phyloP scores from a whole-genome alignment of 2,888 invertebrate species.

The Megamerina dolium region DNA sequence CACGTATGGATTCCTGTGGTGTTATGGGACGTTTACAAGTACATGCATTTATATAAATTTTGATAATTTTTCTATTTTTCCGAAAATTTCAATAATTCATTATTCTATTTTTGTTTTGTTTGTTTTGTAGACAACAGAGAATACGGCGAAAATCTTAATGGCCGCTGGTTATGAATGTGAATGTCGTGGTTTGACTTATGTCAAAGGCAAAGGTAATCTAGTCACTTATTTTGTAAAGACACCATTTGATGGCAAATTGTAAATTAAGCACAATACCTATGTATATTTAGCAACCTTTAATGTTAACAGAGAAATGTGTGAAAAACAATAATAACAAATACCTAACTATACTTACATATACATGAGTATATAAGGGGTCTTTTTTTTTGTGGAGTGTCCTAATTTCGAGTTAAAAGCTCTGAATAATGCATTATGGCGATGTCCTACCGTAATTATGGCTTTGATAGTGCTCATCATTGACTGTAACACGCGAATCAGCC shows the following conservation, averaged over 20 bases:
- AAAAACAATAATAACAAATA: too few species aligned
- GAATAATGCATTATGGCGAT: too few species aligned
- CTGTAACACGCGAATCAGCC: too few species aligned
- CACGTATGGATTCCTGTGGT: constrained; percentile 95
- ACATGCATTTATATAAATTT: constrained; percentile 11
- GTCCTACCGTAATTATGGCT: too few species aligned
- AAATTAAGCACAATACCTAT: constrained; percentile 21
- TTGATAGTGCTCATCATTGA: too few species aligned
- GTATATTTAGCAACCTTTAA: too few species aligned
- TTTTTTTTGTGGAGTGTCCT: too few species aligned
- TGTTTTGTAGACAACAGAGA: constrained; percentile 63
- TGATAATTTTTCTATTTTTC: not conserved
- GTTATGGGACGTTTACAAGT: constrained; percentile 81
- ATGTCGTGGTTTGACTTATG: constrained; percentile 85
- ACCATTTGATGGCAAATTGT: constrained; percentile 60
- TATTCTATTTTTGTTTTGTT: constrained; percentile 5
- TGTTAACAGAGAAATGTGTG: too few species aligned
- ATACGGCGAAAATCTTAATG: constrained; percentile 76
- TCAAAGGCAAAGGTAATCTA: constrained; percentile 91
- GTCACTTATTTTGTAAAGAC: constrained; percentile 90
- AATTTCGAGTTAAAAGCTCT: too few species aligned
- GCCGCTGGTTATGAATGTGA: constrained; percentile 81
- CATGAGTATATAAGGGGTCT: too few species aligned
- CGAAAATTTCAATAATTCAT: constrained; percentile 1
- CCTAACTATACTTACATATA: too few species aligned